Evolutionary conservation across 2,113 vertebrate species (phyloP).

Genomic region (Siphamia tubifer): DNA sequence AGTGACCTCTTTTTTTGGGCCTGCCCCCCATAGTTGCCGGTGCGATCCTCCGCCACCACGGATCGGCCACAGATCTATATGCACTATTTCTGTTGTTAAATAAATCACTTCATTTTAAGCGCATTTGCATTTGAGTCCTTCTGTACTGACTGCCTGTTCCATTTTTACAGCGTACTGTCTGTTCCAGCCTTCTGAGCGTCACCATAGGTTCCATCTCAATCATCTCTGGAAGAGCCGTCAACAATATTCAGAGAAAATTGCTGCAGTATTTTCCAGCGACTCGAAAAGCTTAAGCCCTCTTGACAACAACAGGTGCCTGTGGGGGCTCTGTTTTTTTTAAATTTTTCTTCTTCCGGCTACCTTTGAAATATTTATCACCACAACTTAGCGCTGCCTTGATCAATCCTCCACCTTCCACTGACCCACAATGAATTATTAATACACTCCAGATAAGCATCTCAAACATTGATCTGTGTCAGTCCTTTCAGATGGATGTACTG

Average conservation of each 20-base stretch:
- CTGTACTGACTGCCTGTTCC: too few species aligned
- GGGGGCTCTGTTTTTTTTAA: constrained; percentile 16
- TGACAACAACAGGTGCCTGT: constrained; percentile 16
- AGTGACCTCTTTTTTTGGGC: too few species aligned
- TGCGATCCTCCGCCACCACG: too few species aligned
- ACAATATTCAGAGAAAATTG: constrained; percentile 55
- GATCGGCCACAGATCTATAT: too few species aligned
- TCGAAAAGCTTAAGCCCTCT: constrained; percentile 41
- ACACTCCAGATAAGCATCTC: constrained; percentile 66
- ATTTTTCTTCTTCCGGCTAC: constrained; percentile 29
- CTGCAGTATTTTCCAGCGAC: constrained; percentile 35
- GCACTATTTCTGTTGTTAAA: too few species aligned
- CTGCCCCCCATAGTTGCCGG: too few species aligned
- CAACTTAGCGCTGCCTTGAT: constrained; percentile 75
- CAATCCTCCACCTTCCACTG: constrained; percentile 72
- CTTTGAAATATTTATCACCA: constrained; percentile 77
- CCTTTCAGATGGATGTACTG: constrained; percentile 68
- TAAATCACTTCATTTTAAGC: too few species aligned
- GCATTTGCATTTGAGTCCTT: too few species aligned
- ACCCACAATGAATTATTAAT: constrained; percentile 76
- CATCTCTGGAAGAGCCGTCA: constrained; percentile 45
- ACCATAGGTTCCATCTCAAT: constrained; percentile 36
- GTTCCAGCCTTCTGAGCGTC: constrained; percentile 52
- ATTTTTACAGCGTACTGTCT: too few species aligned
- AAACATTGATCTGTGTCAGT: constrained; percentile 76